Base-by-base conservation (phyloP, 2,797 vertebrate species). In the Cirrhinus molitorella region DNA sequence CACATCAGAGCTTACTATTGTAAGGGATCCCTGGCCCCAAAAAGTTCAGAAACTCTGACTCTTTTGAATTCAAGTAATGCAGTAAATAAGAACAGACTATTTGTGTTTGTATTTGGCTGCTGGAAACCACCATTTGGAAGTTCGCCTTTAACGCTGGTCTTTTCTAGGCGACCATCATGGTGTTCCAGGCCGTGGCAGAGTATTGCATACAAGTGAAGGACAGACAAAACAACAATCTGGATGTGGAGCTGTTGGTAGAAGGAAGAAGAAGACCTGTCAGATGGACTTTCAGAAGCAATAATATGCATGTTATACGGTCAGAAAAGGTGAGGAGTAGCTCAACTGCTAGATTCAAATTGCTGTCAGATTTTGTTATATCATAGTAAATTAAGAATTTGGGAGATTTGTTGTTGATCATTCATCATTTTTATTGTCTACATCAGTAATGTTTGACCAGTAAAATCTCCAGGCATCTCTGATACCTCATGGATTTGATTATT, bases 241-340 rank as follows among this genome's bases (percentile, higher is more conserved):
- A 95, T 0, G 94, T 99, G 63, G 92, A 94, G 12, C 80, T 99
- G n/a, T 23, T 85, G 1, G 85, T 97, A 47, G 92, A 94, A 0
- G 95, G 94, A 21, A 93, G 94, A 0, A 25, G 68, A 4, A 55
- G 0, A 0, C 2, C 85, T 0, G 0, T 92, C 0, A 86, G 0
- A 0, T 94, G 87, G 79, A 87, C 79, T 7, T 92, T 98, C 16
- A 51, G 83, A 77, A 90, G 19, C 8, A 5, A 74, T 0, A 95
- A 92, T 2, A 74, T 89, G 0, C 92, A 92, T 55, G 13, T 83
- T 14, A 75, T 75, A 17, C 68, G 75, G 5, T 66, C 89, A 65
- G 0, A 85, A 25, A 86, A 81, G 85, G 87, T 89, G 28, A 74
- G n/a, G 31, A 55, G 45, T 23, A 1, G 11, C 31, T 40, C 75